These are phyloP conservation scores for Peromyscus aztecus DNA, from an alignment of 2,797 vertebrate species.

Conservation along the genomic window DNA sequence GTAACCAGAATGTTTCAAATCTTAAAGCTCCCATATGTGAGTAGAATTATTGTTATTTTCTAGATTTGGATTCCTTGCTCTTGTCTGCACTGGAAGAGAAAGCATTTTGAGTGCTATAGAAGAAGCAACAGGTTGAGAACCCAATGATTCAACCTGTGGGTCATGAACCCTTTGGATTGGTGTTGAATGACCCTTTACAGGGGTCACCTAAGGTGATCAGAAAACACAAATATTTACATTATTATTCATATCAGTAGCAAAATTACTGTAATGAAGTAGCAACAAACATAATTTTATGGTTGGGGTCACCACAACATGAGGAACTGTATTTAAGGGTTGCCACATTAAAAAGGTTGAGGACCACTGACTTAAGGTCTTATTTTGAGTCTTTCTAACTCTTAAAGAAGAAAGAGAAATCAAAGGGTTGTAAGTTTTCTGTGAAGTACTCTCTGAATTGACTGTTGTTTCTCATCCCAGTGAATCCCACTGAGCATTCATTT, in stretches of 20 bases:
- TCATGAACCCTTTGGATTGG: too few species aligned
- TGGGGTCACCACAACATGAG: neutral
- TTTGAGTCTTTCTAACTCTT: neutral
- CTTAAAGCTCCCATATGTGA: neutral
- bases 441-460: neutral
- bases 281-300: neutral
- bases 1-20: neutral
- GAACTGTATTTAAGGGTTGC: neutral
- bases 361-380: neutral
- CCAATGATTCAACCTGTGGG: neutral
- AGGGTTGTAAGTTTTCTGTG: neutral
- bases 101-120: neutral
- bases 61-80: neutral
- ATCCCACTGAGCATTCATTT: neutral
- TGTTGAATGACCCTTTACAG: neutral
- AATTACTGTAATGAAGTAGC: neutral
- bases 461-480: neutral
- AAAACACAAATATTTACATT: neutral
- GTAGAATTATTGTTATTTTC: neutral
- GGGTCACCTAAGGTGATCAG: too few species aligned
- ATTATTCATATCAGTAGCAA: neutral
- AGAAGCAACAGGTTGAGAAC: neutral
- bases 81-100: neutral
- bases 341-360: neutral
- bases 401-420: slow-evolving; percentile 19